Evolutionary conservation across 2,797 vertebrate species (phyloP), one percentile per base, ranked within the genome.

Genomic region (Dermochelys coriacea): DNA sequence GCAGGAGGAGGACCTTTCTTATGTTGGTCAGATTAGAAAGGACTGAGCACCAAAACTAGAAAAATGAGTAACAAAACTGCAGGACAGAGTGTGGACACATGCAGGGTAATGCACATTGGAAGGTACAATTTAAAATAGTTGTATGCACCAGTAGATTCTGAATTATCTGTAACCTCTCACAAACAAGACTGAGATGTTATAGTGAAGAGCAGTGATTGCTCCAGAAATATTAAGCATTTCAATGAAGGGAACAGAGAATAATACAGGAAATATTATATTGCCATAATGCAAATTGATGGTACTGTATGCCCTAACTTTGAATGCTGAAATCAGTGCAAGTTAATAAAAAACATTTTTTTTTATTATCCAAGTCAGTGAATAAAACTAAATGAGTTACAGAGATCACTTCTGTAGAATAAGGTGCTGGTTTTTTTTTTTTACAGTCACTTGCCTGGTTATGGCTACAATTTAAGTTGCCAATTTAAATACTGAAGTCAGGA

Each of bases 201-300:
- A 25, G 14, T 34, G 25, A 21, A 94, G 45, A 10, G 4, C 29
- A 86, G 25, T 41, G 91, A 91, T 37, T 80, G 84, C 84, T 54
- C 80, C 80, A 92, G 57, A 82, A 64, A 86, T 93, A 86, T 18
- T 27, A 37, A 23, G 68, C 10, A 75, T 89, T n/a, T 12, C n/a
- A 82, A 86, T 82, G 55, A 88, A 87, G 91, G 94, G 55, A 91
- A 87, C 12, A 50, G 52, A 19, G 85, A 95, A 75, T 80, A 89
- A 90, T 11, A 80, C 6, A 55, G 86, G 29, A 77, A 89, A 34
- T 23, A 83, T 23, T 89, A 47, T 59, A 59, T 1, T 19, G 19
- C 23, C 88, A 81, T 87, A 89, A 84, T 54, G 54, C 75, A 93
- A 94, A 95, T 9, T 80, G 52, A 95, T 45, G 41, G 74, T 89